Base-by-base conservation (phyloP, 2,797 vertebrate species). In the Tiaroga cobitis region DNA sequence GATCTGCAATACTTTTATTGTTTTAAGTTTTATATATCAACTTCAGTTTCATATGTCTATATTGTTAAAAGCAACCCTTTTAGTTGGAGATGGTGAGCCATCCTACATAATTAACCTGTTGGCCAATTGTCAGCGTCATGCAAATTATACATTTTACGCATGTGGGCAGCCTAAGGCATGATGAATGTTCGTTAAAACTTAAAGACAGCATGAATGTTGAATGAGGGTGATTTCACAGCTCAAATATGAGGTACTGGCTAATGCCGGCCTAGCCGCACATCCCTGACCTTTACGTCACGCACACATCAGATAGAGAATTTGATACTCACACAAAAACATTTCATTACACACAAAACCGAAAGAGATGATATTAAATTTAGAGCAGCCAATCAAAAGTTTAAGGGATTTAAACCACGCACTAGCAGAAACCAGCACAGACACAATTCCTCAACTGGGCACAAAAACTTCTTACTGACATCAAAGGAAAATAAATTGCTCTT, bases 391-490 rank as follows among this genome's bases (percentile, higher is more conserved):
- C 70, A 82, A 41, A 88, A 78, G 84, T 82, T 85, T 80, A 41
- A 77, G 59, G 51, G 75, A 61, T 84, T 74, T 80, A 63, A n/a
- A n/a, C 26, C 74, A 72, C 6, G 29, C n/a, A 26, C 49, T 46
- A 51, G 24, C 41, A 78, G 65, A 85, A 85, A 51, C 65, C 54
- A 80, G 49, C 67, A 32, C 21, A 83, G 82, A 83, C 88, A 87
- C 89, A 88, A 87, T 89, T 91, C 89, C 85, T 87, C 89, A 91
- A 91, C 86, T 85, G 86, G 78, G 87, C 77, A 91, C 85, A 91
- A 92, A 92, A 88, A 90, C 88, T 86, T 86, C 88, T 91, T 92
- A 92, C 80, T 81, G 82, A 94, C 92, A 94, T 94, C 93, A 95
- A 94, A 94, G 91, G 86, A 75, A 80, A 89, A 85, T 78, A 90